Evolutionary conservation across 64 coral and sea anemone species (phyloP).

Genomic region (Platygyra sinensis): DNA sequence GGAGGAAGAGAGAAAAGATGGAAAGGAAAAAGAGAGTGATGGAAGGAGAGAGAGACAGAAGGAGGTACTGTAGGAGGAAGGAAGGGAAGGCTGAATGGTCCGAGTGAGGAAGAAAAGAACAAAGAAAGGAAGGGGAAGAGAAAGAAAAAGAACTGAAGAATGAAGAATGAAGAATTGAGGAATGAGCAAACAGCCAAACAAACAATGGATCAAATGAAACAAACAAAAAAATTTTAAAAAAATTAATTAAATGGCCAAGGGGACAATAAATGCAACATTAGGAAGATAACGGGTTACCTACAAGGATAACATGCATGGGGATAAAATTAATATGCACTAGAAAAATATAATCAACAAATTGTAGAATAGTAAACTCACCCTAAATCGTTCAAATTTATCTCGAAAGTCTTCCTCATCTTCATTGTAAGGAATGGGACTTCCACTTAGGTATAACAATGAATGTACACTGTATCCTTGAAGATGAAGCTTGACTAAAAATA

Average conservation of each 20-base stretch:
- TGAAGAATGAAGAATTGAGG: background rate
- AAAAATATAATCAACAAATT: background rate
- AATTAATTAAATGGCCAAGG: no score
- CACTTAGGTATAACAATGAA: slow-evolving; percentile 69
- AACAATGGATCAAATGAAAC: no score
- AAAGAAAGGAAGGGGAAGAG: background rate
- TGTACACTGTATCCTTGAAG: slow-evolving; percentile 83
- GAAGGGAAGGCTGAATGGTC: no score
- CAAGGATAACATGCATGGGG: no score
- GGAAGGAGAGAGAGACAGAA: no score
- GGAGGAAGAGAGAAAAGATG: background rate
- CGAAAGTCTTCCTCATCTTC: slow-evolving; percentile 52
- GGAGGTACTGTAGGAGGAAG: no score
- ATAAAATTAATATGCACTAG: no score
- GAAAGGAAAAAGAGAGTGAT: no score
- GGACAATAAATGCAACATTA: no score
- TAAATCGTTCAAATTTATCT: slow-evolving; percentile 81
- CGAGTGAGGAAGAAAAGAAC: background rate
- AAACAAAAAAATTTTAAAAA: no score
- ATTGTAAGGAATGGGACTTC: slow-evolving; percentile 60
- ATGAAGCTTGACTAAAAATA: slow-evolving; percentile 75
- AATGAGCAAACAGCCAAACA: background rate
- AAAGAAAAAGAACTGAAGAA: background rate
- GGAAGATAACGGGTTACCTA: no score
- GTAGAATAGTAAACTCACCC: slow-evolving; percentile 38